Evolutionary conservation across 2,888 invertebrate species (phyloP).

Genomic region (Aporophyla nigra): DNA sequence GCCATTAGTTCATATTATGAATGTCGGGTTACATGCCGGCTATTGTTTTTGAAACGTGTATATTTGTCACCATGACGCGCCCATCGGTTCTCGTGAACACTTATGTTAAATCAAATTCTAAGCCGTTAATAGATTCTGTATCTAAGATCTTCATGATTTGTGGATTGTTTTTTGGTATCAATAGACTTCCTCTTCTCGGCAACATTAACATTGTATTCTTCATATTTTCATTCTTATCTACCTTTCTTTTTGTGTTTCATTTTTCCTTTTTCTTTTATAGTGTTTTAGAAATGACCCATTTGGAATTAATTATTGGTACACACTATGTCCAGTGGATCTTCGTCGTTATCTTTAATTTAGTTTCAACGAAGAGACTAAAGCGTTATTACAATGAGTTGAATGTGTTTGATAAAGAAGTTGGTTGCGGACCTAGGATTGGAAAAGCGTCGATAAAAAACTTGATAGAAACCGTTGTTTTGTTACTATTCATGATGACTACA

Average conservation of each 20-base stretch:
- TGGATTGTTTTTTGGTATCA: conserved; percentile 24
- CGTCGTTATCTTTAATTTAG: conserved; percentile 64
- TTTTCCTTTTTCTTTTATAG: conserved; percentile 17
- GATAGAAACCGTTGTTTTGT: neutral
- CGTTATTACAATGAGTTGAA: conserved; percentile 73
- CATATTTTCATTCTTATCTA: conserved; percentile 14
- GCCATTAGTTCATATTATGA: conserved; percentile 51
- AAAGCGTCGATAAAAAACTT: conserved; percentile 68
- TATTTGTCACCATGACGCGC: conserved; percentile 68
- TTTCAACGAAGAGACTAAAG: conserved; percentile 69
- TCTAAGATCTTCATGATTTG: conserved; percentile 72
- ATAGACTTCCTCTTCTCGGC: conserved; percentile 69
- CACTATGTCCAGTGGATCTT: conserved; percentile 60
- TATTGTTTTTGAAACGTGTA: conserved; percentile 34
- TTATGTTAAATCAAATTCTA: conserved; percentile 67
- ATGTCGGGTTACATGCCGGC: conserved; percentile 16
- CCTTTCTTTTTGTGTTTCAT: conserved; percentile 13
- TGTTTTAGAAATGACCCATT: neutral
- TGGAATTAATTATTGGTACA: neutral
- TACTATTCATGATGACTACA: conserved; percentile 4
- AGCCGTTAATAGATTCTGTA: conserved; percentile 70
- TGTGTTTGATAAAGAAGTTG: conserved; percentile 74
- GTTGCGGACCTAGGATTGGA: conserved; percentile 71
- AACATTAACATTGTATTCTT: conserved; percentile 51
- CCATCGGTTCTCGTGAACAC: conserved; percentile 74